Evolutionary conservation across 64 coral and sea anemone genomes (phyloP), one percentile per base, ranked within the genome.

Genomic region (Montipora capricornis): DNA sequence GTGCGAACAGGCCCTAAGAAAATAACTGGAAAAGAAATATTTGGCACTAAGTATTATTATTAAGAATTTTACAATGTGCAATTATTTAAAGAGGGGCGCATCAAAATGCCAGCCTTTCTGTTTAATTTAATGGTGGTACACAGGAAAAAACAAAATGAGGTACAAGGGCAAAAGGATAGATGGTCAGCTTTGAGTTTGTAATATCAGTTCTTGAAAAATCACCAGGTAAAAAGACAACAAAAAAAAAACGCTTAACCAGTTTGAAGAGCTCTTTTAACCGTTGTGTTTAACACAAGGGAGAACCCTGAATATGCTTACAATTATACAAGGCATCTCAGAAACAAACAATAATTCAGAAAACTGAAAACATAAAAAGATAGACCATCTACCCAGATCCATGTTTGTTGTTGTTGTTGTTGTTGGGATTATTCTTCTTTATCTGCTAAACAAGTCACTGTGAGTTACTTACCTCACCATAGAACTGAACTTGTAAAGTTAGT

Each of bases 401-500:
- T 59, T 24, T 24, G 24, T 13, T 13, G 12, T 13, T 6, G 6
- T 59, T 59, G 57, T 13, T 59, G 57, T 59, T 59, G 57, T 59
- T 59, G 57, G 57, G 57, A 59, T 59, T 59, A 59, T 59, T 59
- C 1, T 71, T 71, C 68, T 20, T 71, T 71, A 74, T 24, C 15
- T 74, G 70, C 70, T 22, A 74, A 74, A 74, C 6, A 22, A 74
- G 19, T 74, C 5, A 70, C 68, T 70, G 68, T 70, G 68, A 70
- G 68, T 70, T 70, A 74, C 70, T 74, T 74, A 74, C 70, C n/a
- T 74, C 70, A 22, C 70, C 70, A 22, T 74, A 74, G 70, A 74
- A 74, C 70, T 74, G 70, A 22, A 74, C 70, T 74, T 74, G 82
- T 29, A 86, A 66, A 69, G 82, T 29, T 68, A 86, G 82, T 68